Evolutionary conservation across 2,113 vertebrate genomes (phyloP).

Genomic region (Gallinago undulata): DNA sequence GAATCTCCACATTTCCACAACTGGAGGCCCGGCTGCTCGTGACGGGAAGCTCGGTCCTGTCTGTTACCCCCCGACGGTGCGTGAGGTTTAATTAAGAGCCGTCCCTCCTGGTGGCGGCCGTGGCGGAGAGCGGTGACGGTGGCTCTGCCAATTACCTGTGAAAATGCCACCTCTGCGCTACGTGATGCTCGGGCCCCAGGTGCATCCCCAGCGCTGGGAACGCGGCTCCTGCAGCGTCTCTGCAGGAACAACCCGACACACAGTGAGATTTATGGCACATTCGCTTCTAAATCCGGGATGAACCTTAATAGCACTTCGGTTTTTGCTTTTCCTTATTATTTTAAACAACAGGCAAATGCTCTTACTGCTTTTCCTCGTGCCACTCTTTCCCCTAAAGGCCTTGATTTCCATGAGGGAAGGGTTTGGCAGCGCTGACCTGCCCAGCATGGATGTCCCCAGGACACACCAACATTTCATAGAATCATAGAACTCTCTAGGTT

Average conservation of each 20-base stretch:
- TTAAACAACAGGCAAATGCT: not conserved
- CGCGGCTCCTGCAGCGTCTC: not conserved
- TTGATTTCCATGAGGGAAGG: not conserved
- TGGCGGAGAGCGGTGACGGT: rapidly evolving
- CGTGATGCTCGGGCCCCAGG: not conserved
- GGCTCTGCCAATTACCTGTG: not conserved
- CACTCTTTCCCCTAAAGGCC: not conserved
- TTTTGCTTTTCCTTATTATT: not conserved
- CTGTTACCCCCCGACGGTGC: rapidly evolving
- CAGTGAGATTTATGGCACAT: not conserved
- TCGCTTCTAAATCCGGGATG: not conserved
- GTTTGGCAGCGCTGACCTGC: not conserved
- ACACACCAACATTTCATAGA: rapidly evolving
- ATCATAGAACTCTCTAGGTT: no score
- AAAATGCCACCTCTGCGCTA: not conserved
- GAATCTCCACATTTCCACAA: not conserved
- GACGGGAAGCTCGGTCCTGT: not conserved
- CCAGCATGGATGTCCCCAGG: not conserved
- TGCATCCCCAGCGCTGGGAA: rapidly evolving
- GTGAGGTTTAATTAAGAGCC: not conserved
- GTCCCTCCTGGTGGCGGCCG: not conserved
- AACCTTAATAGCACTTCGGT: not conserved
- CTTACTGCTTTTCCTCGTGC: not conserved
- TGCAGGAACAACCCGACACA: not conserved
- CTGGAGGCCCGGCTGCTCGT: not conserved